These are phyloP conservation scores for Calvadosia cruxmelitensis DNA, from an alignment of 30 jellyfish, hydroid and myxozoan species.

Conservation along the genomic window DNA sequence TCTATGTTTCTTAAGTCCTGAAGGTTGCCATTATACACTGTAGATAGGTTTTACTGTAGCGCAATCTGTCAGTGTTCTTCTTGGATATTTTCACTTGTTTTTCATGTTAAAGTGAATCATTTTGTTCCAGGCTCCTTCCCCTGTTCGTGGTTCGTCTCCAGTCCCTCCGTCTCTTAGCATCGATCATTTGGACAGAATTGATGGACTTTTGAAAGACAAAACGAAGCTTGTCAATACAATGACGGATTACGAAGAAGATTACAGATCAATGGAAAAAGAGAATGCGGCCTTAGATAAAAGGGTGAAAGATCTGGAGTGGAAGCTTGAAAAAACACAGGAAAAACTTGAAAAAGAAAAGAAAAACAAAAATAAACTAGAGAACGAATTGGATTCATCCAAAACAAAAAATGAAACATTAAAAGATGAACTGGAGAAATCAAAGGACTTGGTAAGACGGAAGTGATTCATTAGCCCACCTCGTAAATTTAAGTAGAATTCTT, in stretches of 20 bases:
- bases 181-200: constrained; percentile 49
- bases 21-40: too few relatives aligned
- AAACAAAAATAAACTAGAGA: constrained; percentile 18
- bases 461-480: too few relatives aligned
- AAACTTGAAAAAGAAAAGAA: constrained; percentile 48
- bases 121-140: constrained; percentile 6
- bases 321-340: constrained; percentile 35
- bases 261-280: constrained; percentile 44
- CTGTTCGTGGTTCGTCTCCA: constrained; percentile 11
- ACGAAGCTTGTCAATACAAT: constrained; percentile 32
- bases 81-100: too few relatives aligned
- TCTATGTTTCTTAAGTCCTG: too few relatives aligned
- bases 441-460: constrained; percentile 20
- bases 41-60: background rate
- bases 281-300: constrained; percentile 34
- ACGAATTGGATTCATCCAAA: constrained; percentile 38
- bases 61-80: background rate
- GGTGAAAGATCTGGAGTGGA: constrained; percentile 38
- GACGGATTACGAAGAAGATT: constrained; percentile 27
- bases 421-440: constrained; percentile 35
- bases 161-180: constrained; percentile 16
- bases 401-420: constrained; percentile 7
- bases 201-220: constrained; percentile 29
- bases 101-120: too few relatives aligned
- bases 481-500: too few relatives aligned